Base-by-base conservation (phyloP, 2,797 vertebrate genomes). In the Cryptoblepharus egeriae region DNA sequence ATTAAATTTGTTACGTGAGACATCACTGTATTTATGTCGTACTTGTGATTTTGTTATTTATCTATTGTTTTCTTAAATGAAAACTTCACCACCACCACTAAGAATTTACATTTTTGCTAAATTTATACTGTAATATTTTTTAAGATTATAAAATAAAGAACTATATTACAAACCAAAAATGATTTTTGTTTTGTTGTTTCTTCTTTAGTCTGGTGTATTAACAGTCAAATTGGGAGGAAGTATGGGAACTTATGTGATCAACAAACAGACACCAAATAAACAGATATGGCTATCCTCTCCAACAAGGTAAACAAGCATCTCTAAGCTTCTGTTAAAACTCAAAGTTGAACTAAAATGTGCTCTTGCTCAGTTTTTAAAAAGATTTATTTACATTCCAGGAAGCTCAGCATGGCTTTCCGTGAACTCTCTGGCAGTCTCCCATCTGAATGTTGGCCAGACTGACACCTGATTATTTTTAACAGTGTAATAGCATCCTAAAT, bases 271-370 rank as follows among this genome's bases (percentile, higher is more conserved):
- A 8, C 98, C 98, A 70, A 99, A 99, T 96, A 95, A 89, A 90
- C 98, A 99, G 92, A 98, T 99, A 92, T 99, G 98, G 98, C 94
- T 99, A 2, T 99, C 98, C 0, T 99, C 98, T 55, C 98, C 98
- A 35, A 97, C 94, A 87, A 99, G 98, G 98, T 98, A 88, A 72
- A 92, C 88, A 79, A 49, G 3, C 1, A 22, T 73, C 26, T 87
- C 3, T 74, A 15, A 57, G 32, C 52, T 78, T 57, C 65, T 72
- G 42, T n/a, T n/a, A 26, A 52, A 39, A 12, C 32, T 71, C 65
- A 13, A 11, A 45, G 18, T 81, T 68, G 3, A 78, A 71, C 4
- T 37, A 30, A 82, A 89, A 26, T 49, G 67, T 77, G 68, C 75
- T 58, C 49, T 18, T 77, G 67, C 58, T 37, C 0, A 0, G 2